Percentiles rank a stretch among this genome's conserved stretches.
Conservation (phyloP, 2,113 vertebrate genomes). For the Burhinus oedicnemus region DNA sequence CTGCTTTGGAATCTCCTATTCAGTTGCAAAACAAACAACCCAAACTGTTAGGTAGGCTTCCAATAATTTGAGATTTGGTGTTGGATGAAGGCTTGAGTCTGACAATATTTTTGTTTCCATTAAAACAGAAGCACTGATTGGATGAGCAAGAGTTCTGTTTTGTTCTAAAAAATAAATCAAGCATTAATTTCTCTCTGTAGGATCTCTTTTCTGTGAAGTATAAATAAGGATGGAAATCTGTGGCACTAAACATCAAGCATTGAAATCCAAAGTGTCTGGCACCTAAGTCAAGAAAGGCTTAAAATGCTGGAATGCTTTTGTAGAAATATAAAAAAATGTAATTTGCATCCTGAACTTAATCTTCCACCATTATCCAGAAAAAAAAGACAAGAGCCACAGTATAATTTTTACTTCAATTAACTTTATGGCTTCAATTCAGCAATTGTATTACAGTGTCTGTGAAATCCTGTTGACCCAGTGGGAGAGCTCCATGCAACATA, state of each 20-base stretch:
- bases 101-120: background rate
- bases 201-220: background rate
- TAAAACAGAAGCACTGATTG: background rate
- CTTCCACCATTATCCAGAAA: background rate
- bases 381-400: background rate
- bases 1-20: background rate
- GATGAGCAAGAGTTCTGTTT: background rate
- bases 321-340: background rate
- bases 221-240: background rate
- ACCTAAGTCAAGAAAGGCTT: background rate
- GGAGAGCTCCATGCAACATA: background rate
- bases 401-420: conserved; percentile 8
- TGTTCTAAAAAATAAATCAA: background rate
- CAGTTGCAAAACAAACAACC: background rate
- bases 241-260: background rate
- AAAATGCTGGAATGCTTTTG: background rate
- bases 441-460: background rate
- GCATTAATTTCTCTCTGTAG: background rate
- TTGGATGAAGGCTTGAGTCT: background rate
- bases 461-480: background rate
- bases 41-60: background rate
- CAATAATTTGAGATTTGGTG: background rate
- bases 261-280: background rate
- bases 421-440: background rate
- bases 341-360: background rate